Percentiles rank a stretch among this genome's conserved stretches.
phyloP scores from a whole-genome alignment of 2,113 vertebrate genomes.

The Condylura cristata region DNA sequence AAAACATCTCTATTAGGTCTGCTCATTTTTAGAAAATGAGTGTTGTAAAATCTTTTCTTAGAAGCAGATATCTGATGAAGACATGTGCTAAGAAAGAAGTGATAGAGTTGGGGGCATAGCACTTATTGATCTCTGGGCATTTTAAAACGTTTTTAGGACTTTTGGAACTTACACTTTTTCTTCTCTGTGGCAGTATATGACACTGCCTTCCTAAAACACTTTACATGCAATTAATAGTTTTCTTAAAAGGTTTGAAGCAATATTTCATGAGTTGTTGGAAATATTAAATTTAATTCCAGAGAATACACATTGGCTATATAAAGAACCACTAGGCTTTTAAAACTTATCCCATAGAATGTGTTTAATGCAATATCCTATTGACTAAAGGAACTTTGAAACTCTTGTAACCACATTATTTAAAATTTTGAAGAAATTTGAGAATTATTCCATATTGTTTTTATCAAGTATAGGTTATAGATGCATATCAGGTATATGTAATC shows the following conservation, averaged over 20 bases:
- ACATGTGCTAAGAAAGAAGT: neutral
- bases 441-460: neutral
- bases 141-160: slow-evolving; percentile 7
- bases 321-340: neutral
- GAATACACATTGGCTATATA: neutral
- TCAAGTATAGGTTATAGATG: neutral
- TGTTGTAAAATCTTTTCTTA: neutral
- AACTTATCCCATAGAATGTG: neutral
- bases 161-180: neutral
- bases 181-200: neutral
- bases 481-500: too few species aligned
- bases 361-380: neutral
- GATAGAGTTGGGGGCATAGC: neutral
- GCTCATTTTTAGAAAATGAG: neutral
- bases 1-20: neutral
- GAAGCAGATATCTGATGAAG: neutral
- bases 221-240: neutral
- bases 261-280: neutral
- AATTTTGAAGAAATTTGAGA: neutral
- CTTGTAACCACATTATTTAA: neutral
- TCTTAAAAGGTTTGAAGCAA: slow-evolving; percentile 16
- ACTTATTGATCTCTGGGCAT: neutral
- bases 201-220: neutral
- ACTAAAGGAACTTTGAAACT: neutral
- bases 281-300: neutral